Conservation (phyloP, 2,797 vertebrate genomes). For the Spondyliosoma cantharus region DNA sequence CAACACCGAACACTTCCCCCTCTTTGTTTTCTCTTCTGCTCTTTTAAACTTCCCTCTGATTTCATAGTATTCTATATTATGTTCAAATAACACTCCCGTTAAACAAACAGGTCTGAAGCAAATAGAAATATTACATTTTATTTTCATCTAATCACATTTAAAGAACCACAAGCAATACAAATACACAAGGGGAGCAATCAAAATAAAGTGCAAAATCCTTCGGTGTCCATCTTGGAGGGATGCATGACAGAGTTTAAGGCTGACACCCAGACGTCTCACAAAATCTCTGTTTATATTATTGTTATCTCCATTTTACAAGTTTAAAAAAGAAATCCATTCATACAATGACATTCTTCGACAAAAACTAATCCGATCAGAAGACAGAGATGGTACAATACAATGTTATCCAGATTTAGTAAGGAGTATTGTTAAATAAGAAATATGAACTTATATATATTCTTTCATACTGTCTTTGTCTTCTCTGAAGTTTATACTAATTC, state of each 20-base stretch:
- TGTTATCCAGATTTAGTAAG: constrained; percentile 10
- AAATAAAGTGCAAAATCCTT: constrained; percentile 81
- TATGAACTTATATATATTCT: neutral
- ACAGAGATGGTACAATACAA: constrained; percentile 26
- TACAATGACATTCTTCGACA: neutral
- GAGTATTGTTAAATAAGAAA: constrained; percentile 4
- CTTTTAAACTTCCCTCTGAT: neutral
- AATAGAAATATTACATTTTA: constrained; percentile 60
- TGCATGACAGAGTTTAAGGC: constrained; percentile 35
- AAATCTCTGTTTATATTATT: constrained; percentile 23
- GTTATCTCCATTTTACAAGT: constrained; percentile 25
- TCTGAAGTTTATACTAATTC: constrained; percentile 25
- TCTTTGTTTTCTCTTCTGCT: neutral
- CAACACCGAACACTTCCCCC: too few relatives aligned
- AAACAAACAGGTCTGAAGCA: neutral
- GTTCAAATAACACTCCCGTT: neutral
- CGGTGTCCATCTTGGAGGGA: constrained; percentile 47
- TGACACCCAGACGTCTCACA: constrained; percentile 26
- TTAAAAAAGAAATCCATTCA: constrained; percentile 19
- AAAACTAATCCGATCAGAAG: constrained; percentile 24
- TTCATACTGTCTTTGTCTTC: constrained; percentile 35
- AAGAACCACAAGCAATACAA: constrained; percentile 61
- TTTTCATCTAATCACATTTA: constrained; percentile 58
- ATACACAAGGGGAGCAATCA: constrained; percentile 34
- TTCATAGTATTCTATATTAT: neutral